Conservation (phyloP, 2,797 vertebrate genomes). For the Miichthys miiuy region DNA sequence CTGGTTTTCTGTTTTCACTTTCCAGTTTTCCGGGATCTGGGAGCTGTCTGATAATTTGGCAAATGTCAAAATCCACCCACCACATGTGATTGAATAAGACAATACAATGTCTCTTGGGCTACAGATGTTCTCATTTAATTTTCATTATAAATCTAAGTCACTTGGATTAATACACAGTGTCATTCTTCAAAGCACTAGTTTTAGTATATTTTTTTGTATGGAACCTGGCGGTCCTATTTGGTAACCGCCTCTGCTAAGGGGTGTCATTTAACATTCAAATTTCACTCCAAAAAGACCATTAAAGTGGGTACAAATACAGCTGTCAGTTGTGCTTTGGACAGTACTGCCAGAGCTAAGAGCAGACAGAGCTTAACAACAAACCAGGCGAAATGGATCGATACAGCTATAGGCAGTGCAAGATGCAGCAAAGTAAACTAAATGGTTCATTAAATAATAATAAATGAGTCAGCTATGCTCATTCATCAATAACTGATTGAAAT, state of each 20-base stretch:
- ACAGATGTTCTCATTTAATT: background rate
- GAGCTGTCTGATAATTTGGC: background rate
- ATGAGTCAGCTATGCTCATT: constrained; percentile 52
- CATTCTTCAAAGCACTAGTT: background rate
- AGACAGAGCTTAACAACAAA: constrained; percentile 32
- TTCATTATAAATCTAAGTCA: background rate
- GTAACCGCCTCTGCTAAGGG: background rate
- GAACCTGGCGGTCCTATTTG: background rate
- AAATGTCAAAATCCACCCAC: background rate
- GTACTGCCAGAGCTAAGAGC: constrained; percentile 4
- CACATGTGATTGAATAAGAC: no score
- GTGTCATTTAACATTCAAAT: constrained; percentile 9
- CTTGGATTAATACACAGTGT: background rate
- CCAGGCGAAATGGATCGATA: constrained; percentile 31
- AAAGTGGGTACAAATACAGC: constrained; percentile 28
- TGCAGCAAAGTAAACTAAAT: constrained; percentile 50
- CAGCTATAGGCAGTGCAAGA: constrained; percentile 12
- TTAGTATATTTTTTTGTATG: background rate
- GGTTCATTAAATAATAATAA: constrained; percentile 59
- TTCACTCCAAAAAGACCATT: background rate
- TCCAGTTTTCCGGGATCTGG: background rate
- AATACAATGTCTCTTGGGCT: background rate
- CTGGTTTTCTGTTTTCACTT: background rate
- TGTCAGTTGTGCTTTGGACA: constrained; percentile 47
- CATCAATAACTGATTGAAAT: constrained; percentile 63